Evolutionary conservation across 1,140 invertebrate species (phyloP).

Genomic region (Tetramorium simillimum): DNA sequence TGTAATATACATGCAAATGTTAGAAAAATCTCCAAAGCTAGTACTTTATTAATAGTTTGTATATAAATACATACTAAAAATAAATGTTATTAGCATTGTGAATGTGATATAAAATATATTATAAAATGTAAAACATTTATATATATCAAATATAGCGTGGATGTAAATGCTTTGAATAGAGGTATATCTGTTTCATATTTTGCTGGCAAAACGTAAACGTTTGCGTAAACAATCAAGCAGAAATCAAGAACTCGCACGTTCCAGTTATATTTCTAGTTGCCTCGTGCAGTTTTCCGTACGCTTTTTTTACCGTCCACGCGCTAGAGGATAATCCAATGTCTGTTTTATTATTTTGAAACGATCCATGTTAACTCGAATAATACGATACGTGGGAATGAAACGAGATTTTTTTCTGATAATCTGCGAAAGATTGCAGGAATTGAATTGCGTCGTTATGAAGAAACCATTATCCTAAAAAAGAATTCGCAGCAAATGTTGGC

Average conservation of each 20-base stretch:
- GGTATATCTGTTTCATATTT: conserved; percentile 6
- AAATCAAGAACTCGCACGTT: conserved; percentile 31
- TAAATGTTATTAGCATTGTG: neutral
- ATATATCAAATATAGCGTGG: neutral
- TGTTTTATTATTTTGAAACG: conserved; percentile 33
- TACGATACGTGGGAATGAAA: neutral
- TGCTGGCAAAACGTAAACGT: conserved; percentile 7
- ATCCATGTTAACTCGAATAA: conserved; percentile 1
- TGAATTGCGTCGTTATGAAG: neutral
- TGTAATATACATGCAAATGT: neutral
- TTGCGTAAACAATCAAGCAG: conserved; percentile 23
- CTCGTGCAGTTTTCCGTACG: neutral
- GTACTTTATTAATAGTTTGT: neutral
- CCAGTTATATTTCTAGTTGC: conserved; percentile 19
- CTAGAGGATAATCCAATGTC: neutral
- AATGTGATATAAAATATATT: neutral
- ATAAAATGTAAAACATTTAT: neutral
- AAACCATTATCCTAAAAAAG: neutral
- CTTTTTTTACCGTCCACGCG: conserved; percentile 6
- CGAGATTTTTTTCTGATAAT: conserved; percentile 22
- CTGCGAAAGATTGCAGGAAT: neutral
- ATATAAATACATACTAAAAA: neutral
- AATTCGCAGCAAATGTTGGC: neutral
- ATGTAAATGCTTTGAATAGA: neutral
- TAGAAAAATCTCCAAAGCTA: neutral